Evolutionary conservation across 1,140 invertebrate genomes (phyloP), one percentile per base, ranked within the genome.

Genomic region (Lepidurus arcticus): DNA sequence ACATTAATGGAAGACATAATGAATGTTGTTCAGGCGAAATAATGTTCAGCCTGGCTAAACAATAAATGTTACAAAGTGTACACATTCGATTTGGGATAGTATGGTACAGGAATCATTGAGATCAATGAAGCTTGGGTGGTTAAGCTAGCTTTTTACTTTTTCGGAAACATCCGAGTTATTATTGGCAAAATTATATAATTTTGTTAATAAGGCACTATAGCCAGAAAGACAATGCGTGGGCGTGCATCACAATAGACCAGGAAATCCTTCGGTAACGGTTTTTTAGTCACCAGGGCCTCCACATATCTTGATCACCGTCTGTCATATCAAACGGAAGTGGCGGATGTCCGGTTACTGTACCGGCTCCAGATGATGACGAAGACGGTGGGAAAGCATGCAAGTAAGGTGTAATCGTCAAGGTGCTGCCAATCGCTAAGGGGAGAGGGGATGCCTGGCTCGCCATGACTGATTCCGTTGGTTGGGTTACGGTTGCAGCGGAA

Each of bases 321-420:
- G 53, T n/a, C 53, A 65, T 65, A 65, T 65, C 53, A 65, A 65
- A n/a, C 16, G 53, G 53, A 65, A 65, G 53, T 65, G 53, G 21
- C 53, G 16, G 16, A 13, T 65, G 9, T 65, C 13, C 53, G 21
- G 13, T 65, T 7, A 7, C 21, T n/a, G 16, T 65, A 13, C 21
- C 53, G 6, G 53, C 21, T 21, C 53, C 53, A 21, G 53, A 21
- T 65, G 53, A 65, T 65, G 53, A 21, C 6, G 53, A 65, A 21
- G 53, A 13, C 53, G 21, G 8, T 65, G 53, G 53, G 53, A 11
- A 65, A 1, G 16, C 53, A 65, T 65, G 13, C 21, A 65, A 65
- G 53, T 65, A 65, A 65, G 53, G 53, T 65, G 53, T 65, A 65
- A 65, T 65, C 16, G 53, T 65, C 53, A 65, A 65, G 13, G 53